These are phyloP conservation scores for Rhinopithecus roxellana DNA, from an alignment of 2,113 vertebrate genomes.

Conservation along the genomic window DNA sequence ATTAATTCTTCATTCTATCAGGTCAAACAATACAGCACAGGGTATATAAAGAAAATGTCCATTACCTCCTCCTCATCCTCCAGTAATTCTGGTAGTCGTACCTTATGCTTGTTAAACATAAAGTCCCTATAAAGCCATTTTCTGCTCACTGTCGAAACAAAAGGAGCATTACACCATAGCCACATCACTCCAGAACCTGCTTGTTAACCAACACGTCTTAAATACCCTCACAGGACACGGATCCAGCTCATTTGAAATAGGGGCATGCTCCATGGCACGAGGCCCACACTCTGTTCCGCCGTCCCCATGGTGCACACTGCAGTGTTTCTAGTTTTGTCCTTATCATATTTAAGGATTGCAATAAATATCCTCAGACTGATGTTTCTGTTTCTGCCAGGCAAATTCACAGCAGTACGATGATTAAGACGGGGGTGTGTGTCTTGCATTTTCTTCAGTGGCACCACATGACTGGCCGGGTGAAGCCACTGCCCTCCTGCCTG, in stretches of 20 bases:
- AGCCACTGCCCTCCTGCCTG: not conserved
- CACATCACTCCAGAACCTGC: not conserved
- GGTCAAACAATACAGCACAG: not conserved
- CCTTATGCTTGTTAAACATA: not conserved
- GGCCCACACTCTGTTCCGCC: not conserved
- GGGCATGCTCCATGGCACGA: not conserved
- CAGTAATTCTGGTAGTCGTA: not conserved
- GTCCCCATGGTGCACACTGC: not conserved
- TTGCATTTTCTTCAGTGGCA: not conserved
- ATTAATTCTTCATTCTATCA: not conserved
- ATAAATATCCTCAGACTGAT: not conserved
- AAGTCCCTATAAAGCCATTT: not conserved
- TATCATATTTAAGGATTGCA: not conserved
- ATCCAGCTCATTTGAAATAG: not conserved
- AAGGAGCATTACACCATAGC: not conserved
- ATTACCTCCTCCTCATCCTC: not conserved
- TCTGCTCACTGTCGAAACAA: not conserved
- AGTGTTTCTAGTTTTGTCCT: not conserved
- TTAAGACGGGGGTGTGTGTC: not conserved
- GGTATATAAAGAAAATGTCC: not conserved
- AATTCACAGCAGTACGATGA: not conserved
- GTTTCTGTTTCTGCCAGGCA: not conserved
- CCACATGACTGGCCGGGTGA: not conserved
- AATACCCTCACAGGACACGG: not conserved
- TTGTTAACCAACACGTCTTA: not conserved